Base-by-base conservation (phyloP, 2,888 invertebrate species). In the Gnatocerus cornutus region DNA sequence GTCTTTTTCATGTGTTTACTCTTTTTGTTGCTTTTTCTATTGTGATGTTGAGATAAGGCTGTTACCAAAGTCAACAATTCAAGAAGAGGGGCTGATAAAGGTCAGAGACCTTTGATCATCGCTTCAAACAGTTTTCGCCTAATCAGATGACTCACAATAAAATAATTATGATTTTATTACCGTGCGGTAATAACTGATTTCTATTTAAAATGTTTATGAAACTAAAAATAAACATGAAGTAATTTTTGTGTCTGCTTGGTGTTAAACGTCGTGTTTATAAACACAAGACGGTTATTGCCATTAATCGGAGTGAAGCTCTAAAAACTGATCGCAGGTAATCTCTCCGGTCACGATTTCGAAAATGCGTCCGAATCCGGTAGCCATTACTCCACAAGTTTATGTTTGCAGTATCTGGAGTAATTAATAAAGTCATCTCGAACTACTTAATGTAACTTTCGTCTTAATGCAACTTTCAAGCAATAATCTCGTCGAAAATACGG, bases 381-480 rank as follows among this genome's bases (percentile, higher is more conserved):
- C 16, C 37, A 39, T 55, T 55, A 55, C 13, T 39, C 10, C 27
- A 12, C 56, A 56, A 56, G 43, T 56, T 43, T 43, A 43, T 27
- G 43, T 56, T 56, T 56, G 43, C 56, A 10, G 43, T 56, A 43
- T 43, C 45, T 46, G 13, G 30, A 45, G 61, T 46, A 50, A 61
- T 61, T 61, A 61, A 61, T 61, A 61, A 61, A 61, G 61, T 21
- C 50, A 61, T 50, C 39, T 27, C 45, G 16, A 33, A 43, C 33
- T 29, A 59, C 45, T 46, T 46, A 59, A 45, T 46, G 45, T 43
- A 59, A 59, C 59, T 59, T 59, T 59, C 59, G 16, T 45, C 59
- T 59, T 59, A 59, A 59, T 59, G 59, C 59, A 59, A 59, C 59
- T 59, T 59, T 59, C 59, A 14, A 59, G 59, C 59, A 59, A 43